Base-by-base conservation (phyloP, 2,888 invertebrate species). In the Temnothorax unifasciatus region DNA sequence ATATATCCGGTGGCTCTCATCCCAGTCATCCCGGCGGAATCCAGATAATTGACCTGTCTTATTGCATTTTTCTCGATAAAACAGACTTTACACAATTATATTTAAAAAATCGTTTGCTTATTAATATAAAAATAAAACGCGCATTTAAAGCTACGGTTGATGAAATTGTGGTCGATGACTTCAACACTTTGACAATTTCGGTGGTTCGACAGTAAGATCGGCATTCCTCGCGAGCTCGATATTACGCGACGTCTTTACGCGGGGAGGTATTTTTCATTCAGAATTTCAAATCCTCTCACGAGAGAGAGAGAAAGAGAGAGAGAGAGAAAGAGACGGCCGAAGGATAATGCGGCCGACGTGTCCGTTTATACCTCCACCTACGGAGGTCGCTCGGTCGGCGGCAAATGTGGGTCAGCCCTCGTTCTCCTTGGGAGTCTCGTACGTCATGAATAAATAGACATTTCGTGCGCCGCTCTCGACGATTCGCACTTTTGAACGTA, bases 371-470 rank as follows among this genome's bases (percentile, higher is more conserved):
- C n/a, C 66, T 54, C 77, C 63, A 66, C 83, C 57, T 83, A 82
- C 59, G 54, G 81, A 52, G 83, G 25, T 85, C 74, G 83, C 85
- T 84, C 76, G 75, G 50, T 50, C 68, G 73, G 21, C 64, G 59
- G 38, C 50, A 73, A 69, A 89, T 86, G 74, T 89, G 82, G 89
- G 88, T 87, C 89, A 86, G 76, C 34, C 84, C 64, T 68, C 83
- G 84, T 87, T 89, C 89, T 86, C 89, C 86, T 87, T 86, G 73
- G 71, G 21, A 81, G 71, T 47, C 79, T 69, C 71, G 79, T 81
- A 71, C 71, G 79, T 81, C 79, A 81, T 81, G 79, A 81, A 81
- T 81, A 81, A 81, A 81, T 81, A 81, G 79, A 81, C 71, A 81
- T 81, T 81, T 81, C 71, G 47, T 81, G 79, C 25, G 44, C 54